These are phyloP conservation scores for Scopus umbretta DNA, from an alignment of 2,113 vertebrate species.

Conservation along the genomic window DNA sequence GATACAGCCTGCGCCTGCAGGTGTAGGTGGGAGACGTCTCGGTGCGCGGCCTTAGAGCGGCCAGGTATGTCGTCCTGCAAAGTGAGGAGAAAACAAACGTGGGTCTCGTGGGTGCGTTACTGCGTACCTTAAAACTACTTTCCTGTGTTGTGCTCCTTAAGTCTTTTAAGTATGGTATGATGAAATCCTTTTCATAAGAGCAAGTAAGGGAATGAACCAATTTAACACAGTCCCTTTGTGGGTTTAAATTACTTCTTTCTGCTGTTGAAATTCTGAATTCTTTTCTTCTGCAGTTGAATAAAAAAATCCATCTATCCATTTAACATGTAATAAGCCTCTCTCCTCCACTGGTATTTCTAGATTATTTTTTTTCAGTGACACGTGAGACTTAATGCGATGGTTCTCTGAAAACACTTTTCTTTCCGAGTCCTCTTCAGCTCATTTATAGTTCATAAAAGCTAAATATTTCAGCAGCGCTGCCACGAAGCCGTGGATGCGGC, in stretches of 20 bases:
- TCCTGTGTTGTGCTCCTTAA: background rate
- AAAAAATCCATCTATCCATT: background rate
- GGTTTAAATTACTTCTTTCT: background rate
- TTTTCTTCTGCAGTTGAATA: background rate
- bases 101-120: rapidly evolving
- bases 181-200: background rate
- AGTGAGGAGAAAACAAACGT: background rate
- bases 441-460: background rate
- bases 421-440: background rate
- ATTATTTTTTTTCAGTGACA: background rate
- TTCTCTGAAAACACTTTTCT: background rate
- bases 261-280: background rate
- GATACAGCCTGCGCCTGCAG: background rate
- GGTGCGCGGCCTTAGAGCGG: rapidly evolving
- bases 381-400: background rate
- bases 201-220: background rate
- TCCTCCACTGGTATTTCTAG: background rate
- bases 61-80: background rate
- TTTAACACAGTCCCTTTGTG: background rate
- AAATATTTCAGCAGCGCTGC: background rate
- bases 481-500: background rate
- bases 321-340: background rate
- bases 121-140: background rate
- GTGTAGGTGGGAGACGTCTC: background rate
- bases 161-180: background rate